Conservation (phyloP, 2,797 vertebrate genomes). For the Sardinella longiceps region DNA sequence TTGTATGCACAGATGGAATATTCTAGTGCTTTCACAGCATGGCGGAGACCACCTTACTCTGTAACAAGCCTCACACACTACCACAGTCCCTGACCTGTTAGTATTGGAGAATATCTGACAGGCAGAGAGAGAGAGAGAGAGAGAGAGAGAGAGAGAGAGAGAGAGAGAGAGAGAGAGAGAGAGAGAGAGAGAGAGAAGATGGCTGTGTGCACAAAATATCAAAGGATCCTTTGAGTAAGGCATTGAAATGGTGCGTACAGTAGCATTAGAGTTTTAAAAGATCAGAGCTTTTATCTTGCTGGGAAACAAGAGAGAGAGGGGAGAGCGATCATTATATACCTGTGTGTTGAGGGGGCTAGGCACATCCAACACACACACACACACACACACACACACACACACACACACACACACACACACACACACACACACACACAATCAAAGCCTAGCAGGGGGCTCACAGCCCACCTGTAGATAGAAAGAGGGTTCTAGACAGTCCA, state of each 20-base stretch:
- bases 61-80: background rate
- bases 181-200: background rate
- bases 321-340: background rate
- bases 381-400: too few relatives aligned
- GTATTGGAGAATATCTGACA: background rate
- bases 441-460: background rate
- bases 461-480: background rate
- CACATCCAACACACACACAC: background rate
- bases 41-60: background rate
- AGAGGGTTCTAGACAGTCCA: background rate
- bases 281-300: background rate
- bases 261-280: background rate
- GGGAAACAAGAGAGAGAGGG: background rate
- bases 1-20: conserved; percentile 3
- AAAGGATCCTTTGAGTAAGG: background rate
- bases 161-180: background rate
- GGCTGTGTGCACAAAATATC: background rate
- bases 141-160: background rate
- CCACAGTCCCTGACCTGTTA: background rate
- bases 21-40: background rate
- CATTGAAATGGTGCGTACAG: background rate
- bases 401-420: too few relatives aligned
- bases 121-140: background rate
- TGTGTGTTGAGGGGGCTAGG: background rate
- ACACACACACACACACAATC: background rate